phyloP scores from a whole-genome alignment of 2,888 invertebrate species.

The Nyleta sp. region DNA sequence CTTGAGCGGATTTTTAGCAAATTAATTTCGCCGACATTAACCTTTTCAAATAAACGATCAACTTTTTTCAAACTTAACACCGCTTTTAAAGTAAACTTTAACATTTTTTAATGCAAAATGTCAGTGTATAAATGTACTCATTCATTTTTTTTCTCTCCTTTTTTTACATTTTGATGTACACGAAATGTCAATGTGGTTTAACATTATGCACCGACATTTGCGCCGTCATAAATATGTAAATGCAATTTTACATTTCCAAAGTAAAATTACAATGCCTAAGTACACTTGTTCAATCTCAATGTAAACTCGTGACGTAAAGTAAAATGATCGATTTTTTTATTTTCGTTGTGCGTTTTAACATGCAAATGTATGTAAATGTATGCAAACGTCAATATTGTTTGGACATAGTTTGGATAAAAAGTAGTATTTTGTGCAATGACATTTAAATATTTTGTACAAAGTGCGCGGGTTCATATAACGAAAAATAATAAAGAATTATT shows the following conservation, averaged over 20 bases:
- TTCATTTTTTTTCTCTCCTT: too few relatives aligned
- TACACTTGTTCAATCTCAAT: conserved; percentile 5
- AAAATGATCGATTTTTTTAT: conserved; percentile 22
- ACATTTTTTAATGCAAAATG: conserved; percentile 2
- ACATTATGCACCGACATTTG: too few relatives aligned
- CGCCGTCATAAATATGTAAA: conserved; percentile 31
- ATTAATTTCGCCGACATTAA: too few relatives aligned
- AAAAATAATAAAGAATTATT: too few relatives aligned
- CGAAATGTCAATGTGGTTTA: neutral
- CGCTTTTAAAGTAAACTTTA: neutral
- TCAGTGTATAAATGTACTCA: neutral
- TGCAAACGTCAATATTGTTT: conserved; percentile 4
- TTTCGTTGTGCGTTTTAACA: neutral
- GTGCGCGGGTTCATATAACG: too few relatives aligned
- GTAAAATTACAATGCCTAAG: conserved; percentile 30
- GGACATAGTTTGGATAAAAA: neutral
- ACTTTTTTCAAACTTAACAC: too few relatives aligned
- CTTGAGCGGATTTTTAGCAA: too few relatives aligned
- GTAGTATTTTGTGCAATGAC: neutral
- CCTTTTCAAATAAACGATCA: too few relatives aligned
- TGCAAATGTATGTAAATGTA: conserved; percentile 12
- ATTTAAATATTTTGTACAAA: too few relatives aligned
- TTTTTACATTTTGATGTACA: too few relatives aligned
- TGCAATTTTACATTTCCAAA: conserved; percentile 21
- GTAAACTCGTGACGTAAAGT: conserved; percentile 10